These are phyloP conservation scores for Sipunculus nudus DNA, from an alignment of 2,888 invertebrate species.

Conservation along the genomic window DNA sequence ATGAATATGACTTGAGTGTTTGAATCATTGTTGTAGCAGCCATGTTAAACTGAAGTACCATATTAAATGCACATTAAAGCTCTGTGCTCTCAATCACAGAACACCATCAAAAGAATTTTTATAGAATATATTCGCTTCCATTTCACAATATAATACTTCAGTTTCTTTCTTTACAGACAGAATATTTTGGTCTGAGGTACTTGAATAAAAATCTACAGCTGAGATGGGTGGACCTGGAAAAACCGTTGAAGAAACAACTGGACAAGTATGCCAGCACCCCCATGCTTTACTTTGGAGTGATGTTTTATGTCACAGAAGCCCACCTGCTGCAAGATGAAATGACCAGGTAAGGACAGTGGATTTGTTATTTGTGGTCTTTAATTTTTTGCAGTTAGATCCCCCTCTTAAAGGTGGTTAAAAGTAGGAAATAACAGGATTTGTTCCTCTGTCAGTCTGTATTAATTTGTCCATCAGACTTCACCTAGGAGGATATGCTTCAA, in stretches of 20 bases:
- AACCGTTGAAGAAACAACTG: conserved; percentile 91
- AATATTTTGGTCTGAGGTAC: conserved; percentile 93
- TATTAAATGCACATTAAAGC: too few relatives aligned
- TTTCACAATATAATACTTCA: neutral
- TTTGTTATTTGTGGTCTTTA: neutral
- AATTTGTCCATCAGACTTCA: too few relatives aligned
- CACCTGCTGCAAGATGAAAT: conserved; percentile 90
- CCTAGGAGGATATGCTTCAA: too few relatives aligned
- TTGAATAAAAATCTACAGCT: conserved; percentile 70
- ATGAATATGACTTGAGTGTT: too few relatives aligned
- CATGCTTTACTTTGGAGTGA: conserved; percentile 84
- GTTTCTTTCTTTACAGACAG: conserved; percentile 71
- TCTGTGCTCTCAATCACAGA: too few relatives aligned
- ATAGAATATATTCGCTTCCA: too few relatives aligned
- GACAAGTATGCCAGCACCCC: conserved; percentile 88
- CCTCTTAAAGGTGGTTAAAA: too few relatives aligned
- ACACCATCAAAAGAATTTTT: too few relatives aligned
- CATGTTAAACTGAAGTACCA: too few relatives aligned
- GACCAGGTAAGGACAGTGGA: conserved; percentile 77
- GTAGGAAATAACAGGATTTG: too few relatives aligned
- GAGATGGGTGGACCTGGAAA: conserved; percentile 93
- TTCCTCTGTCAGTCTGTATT: too few relatives aligned
- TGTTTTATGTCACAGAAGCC: conserved; percentile 93
- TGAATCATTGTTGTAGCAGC: too few relatives aligned
- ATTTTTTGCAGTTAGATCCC: neutral